These are phyloP conservation scores for Centruroides vittatus DNA, from an alignment of 1,140 invertebrate genomes.

Conservation along the genomic window DNA sequence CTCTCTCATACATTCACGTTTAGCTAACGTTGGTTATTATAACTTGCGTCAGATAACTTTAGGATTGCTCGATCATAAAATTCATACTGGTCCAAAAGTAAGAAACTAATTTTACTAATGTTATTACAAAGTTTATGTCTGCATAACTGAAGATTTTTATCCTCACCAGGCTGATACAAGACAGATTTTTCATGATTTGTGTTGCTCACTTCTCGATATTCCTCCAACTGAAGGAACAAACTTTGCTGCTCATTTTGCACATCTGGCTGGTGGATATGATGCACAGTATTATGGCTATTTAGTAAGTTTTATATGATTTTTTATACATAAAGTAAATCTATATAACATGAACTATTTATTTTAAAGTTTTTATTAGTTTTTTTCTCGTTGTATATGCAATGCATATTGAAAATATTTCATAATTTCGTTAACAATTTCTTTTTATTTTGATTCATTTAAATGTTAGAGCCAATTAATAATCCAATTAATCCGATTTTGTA, in stretches of 20 bases:
- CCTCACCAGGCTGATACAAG: constrained; percentile 30
- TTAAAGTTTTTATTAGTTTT: too few species aligned
- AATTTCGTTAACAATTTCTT: too few species aligned
- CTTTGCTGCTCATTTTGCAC: constrained; percentile 38
- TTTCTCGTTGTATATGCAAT: too few species aligned
- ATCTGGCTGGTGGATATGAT: constrained; percentile 39
- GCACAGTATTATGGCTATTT: constrained; percentile 43
- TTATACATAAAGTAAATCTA: not conserved
- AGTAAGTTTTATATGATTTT: constrained; percentile 24
- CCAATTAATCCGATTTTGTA: too few species aligned
- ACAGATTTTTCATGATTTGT: constrained; percentile 27
- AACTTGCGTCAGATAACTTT: constrained; percentile 38
- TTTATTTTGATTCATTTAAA: too few species aligned
- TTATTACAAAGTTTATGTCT: too few species aligned
- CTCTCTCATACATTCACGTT: constrained; percentile 32
- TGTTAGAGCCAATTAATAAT: too few species aligned
- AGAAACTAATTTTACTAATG: too few species aligned
- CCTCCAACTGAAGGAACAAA: constrained; percentile 33
- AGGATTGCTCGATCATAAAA: constrained; percentile 36
- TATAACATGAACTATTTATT: too few species aligned
- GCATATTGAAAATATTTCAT: too few species aligned
- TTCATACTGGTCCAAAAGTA: constrained; percentile 29
- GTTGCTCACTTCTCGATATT: constrained; percentile 32
- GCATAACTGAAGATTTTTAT: not conserved
- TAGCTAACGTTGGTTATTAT: constrained; percentile 36